Base-by-base conservation (phyloP, 2,797 vertebrate genomes). In the Pipistrellus pipistrellus region DNA sequence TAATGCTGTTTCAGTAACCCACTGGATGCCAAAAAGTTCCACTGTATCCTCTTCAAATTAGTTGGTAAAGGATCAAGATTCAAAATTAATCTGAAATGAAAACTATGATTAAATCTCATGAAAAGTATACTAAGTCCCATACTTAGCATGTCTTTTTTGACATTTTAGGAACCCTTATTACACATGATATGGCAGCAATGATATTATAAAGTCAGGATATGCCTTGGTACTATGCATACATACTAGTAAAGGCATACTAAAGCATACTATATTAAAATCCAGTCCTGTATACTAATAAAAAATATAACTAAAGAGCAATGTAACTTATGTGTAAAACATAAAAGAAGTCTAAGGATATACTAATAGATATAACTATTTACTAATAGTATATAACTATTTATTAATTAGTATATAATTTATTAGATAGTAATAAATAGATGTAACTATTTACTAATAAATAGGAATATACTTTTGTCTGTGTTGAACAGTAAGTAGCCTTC, bases 1-100 rank as follows among this genome's bases (percentile, higher is more conserved):
- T 96, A 99, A 98, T 8, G 99, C 99, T 3, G 96, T 99, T 98
- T 99, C 99, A 38, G 99, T 99, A 85, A 99, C 99, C 99, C 99
- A 99, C 27, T 98, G 97, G 97, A 99, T 99, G 95, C 99, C 99
- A 98, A 99, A 99, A 77, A 99, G 97, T 96, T 99, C 99, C 83
- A 99, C 98, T 2, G 98, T 98, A 97, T 99, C 99, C 0, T 98
- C 98, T 96, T 99, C 99, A 95, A 99, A 90, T 99, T 99, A 59
- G 98, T 98, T 89, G 99, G 99, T 96, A 99, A 99, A 72, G 99
- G 99, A 97, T 99, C 99, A 69, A 99, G 98, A 95, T 96, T 98
- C 97, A 99, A 96, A 95, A 99, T 97, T 97, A 99, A 96, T 84
- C 98, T 99, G 97, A 96, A 98, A 98, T 97, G 90, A 4, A 97